Base-by-base conservation (phyloP, 2,888 invertebrate genomes). In the Drosophila borealis region DNA sequence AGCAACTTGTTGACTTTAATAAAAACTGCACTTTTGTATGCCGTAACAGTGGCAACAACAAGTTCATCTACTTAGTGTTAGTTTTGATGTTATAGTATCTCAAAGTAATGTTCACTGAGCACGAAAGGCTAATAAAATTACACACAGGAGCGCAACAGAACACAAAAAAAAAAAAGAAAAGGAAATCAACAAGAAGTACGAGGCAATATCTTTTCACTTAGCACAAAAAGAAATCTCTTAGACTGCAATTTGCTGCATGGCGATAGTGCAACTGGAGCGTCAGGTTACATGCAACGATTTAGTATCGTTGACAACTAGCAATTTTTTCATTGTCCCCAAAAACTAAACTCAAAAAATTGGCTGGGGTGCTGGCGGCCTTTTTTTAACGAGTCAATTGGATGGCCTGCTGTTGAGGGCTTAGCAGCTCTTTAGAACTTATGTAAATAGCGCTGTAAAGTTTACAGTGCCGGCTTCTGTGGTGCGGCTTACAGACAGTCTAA, bases 1-100 rank as follows among this genome's bases (percentile, higher is more conserved):
- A 63, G 78, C 89, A 84, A 88, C 83, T 84, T 88, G 89, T 84
- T 84, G 87, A 84, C 87, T 83, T 84, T 88, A 88, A 84, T 84
- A 63, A 83, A 41, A 82, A 88, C 70, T 80, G 70, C 86, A 88
- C 81, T 84, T 72, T 74, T 14, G 36, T 39, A 21, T 33, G 77
- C 45, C 25, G 25, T 55, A 51, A 41, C 51, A 42, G 4, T 9
- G 62, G 50, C 73, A 64, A 72, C 66, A 61, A 53, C 54, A 41
- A 61, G 78, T 62, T 65, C 51, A 74, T 34, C 49, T 57, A 81
- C 67, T 86, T 68, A 74, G 71, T 85, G 71, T 70, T 56, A 63
- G 59, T 66, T 78, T 81, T 50, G 54, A 36, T 59, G 67, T 66
- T 50, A 41, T 39, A 39, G 51, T 78, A 9, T 76, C 48, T 63